These are phyloP conservation scores for Lithophane semibrunnea DNA, from an alignment of 2,888 invertebrate species.

Conservation along the genomic window DNA sequence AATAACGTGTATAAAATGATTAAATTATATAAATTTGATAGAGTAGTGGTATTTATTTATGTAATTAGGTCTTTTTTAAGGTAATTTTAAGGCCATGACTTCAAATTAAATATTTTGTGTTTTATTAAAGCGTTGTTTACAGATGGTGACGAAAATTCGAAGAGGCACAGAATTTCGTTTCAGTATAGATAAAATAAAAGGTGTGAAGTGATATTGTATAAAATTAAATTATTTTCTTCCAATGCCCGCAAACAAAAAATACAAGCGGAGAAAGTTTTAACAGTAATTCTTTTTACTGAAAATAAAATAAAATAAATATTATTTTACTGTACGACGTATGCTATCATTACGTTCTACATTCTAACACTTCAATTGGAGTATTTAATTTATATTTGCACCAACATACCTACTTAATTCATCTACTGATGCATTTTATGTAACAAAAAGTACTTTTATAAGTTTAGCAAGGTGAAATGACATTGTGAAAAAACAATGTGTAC, in stretches of 20 bases:
- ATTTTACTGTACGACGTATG: background rate
- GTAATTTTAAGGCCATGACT: background rate
- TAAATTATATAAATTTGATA: background rate
- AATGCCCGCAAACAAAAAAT: background rate
- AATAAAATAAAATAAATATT: background rate
- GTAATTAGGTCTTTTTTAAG: background rate
- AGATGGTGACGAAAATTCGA: background rate
- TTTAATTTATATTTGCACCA: slow-evolving; percentile 1
- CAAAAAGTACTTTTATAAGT: too few species aligned
- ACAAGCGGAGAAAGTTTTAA: slow-evolving; percentile 3
- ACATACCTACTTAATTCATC: background rate
- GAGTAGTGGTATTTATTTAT: slow-evolving; percentile 1
- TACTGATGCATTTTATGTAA: background rate
- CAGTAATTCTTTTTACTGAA: background rate
- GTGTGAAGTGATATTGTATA: too few species aligned
- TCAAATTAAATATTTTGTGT: background rate
- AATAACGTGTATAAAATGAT: background rate
- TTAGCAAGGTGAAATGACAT: too few species aligned
- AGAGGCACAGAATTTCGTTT: background rate
- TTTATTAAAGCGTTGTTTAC: background rate
- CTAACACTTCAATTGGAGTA: background rate
- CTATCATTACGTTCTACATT: slow-evolving; percentile 9
- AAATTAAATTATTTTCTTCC: slow-evolving; percentile 9
- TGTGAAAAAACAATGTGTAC: too few species aligned
- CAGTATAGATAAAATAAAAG: background rate